phyloP scores from a whole-genome alignment of 2,113 vertebrate genomes.

The Chlamydotis undulata region DNA sequence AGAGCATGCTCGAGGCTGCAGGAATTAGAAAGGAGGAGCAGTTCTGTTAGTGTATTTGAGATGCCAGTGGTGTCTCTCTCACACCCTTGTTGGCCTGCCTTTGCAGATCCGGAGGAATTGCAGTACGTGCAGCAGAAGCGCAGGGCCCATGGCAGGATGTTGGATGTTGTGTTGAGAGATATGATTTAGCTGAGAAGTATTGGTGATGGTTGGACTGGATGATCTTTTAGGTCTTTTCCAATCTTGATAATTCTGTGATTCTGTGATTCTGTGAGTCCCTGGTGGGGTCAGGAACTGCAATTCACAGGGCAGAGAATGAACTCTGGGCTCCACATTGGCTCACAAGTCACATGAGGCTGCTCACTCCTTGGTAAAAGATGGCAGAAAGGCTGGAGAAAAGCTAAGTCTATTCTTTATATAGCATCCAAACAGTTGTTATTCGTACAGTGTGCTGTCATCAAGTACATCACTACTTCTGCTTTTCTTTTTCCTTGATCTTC shows the following conservation, averaged over 20 bases:
- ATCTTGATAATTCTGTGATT: too few relatives aligned
- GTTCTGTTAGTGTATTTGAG: not conserved
- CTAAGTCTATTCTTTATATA: not conserved
- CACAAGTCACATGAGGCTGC: not conserved
- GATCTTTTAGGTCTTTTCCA: too few relatives aligned
- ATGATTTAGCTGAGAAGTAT: too few relatives aligned
- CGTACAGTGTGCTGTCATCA: not conserved
- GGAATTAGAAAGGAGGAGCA: not conserved
- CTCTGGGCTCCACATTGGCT: not conserved
- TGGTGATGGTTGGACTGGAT: too few relatives aligned
- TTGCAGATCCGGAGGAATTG: not conserved
- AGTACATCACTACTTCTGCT: not conserved
- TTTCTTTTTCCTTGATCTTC: not conserved
- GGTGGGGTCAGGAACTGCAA: not conserved
- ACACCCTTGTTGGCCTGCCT: not conserved
- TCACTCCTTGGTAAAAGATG: not conserved
- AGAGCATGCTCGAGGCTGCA: accelerated
- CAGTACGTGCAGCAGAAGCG: not conserved
- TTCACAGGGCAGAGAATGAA: not conserved
- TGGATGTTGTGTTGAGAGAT: too few relatives aligned
- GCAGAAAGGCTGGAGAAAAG: not conserved
- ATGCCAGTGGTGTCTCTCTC: not conserved
- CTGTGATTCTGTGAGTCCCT: not conserved
- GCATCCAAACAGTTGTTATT: not conserved
- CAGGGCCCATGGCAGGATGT: not conserved